Conservation (phyloP, 1,140 invertebrate genomes). For the Melitaea cinxia region DNA sequence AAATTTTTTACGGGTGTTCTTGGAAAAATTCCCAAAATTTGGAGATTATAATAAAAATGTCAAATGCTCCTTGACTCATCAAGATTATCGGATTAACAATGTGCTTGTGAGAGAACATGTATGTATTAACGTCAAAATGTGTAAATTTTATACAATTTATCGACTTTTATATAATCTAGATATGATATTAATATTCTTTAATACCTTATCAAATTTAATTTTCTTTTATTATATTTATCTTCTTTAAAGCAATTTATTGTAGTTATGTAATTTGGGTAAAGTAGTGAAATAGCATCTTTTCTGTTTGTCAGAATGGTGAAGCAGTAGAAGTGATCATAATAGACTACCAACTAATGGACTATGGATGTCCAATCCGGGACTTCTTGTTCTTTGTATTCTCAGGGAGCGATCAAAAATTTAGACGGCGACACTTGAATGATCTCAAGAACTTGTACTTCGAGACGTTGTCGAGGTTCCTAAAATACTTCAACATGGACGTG, state of each 20-base stretch:
- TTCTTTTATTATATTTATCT: too few species aligned
- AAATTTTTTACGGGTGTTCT: conserved; percentile 21
- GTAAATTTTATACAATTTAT: too few species aligned
- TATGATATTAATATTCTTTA: too few species aligned
- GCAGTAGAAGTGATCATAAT: conserved; percentile 42
- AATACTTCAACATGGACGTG: conserved; percentile 16
- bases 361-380: conserved; percentile 50
- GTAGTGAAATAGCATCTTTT: too few species aligned
- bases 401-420: conserved; percentile 38
- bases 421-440: conserved; percentile 22
- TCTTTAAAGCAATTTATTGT: too few species aligned
- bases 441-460: conserved; percentile 37
- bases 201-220: too few species aligned
- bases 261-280: too few species aligned
- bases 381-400: conserved; percentile 52
- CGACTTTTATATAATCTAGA: too few species aligned
- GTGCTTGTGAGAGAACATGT: conserved; percentile 45
- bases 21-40: conserved; percentile 32
- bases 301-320: conserved; percentile 37
- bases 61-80: conserved; percentile 42
- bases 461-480: conserved; percentile 20
- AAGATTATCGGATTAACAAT: conserved; percentile 50
- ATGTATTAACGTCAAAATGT: too few species aligned
- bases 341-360: conserved; percentile 54
- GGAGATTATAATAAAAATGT: conserved; percentile 6